phyloP scores from a whole-genome alignment of 2,888 invertebrate genomes.

The Brenthis daphne region DNA sequence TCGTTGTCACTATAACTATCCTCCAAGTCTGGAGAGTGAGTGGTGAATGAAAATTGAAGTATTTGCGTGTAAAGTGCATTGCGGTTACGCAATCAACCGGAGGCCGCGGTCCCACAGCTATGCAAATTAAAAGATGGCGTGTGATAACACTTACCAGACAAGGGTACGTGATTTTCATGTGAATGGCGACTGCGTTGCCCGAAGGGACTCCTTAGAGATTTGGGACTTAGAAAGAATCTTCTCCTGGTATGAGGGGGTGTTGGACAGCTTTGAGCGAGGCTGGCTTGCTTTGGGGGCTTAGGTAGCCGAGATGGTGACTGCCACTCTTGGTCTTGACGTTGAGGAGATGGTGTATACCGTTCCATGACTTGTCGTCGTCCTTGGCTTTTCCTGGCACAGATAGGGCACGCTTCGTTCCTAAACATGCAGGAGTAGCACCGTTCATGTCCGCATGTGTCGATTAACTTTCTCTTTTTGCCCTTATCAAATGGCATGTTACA shows the following conservation, averaged over 20 bases:
- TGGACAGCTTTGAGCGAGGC: slow-evolving; percentile 87
- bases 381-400: slow-evolving; percentile 84
- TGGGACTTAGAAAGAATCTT: slow-evolving; percentile 91
- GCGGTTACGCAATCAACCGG: slow-evolving; percentile 56
- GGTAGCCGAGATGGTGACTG: slow-evolving; percentile 82
- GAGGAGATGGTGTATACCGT: slow-evolving; percentile 73
- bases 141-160: slow-evolving; percentile 84
- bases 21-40: slow-evolving; percentile 56
- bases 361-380: slow-evolving; percentile 70
- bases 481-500: slow-evolving; percentile 97
- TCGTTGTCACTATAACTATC: slow-evolving; percentile 63
- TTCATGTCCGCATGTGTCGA: slow-evolving; percentile 98
- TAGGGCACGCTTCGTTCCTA: slow-evolving; percentile 94
- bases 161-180: slow-evolving; percentile 84
- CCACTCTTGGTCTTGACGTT: slow-evolving; percentile 71
- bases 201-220: slow-evolving; percentile 90
- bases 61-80: slow-evolving; percentile 60
- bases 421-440: slow-evolving; percentile 97
- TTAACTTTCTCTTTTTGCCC: slow-evolving; percentile 96
- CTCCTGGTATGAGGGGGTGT: slow-evolving; percentile 90
- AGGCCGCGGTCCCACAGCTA: slow-evolving; percentile 53
- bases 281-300: slow-evolving; percentile 82
- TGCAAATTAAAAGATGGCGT: slow-evolving; percentile 48
- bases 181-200: slow-evolving; percentile 78
- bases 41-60: slow-evolving; percentile 62